Evolutionary conservation across 1,140 invertebrate genomes (phyloP), one percentile per base, ranked within the genome.

Genomic region (Polyergus mexicanus): DNA sequence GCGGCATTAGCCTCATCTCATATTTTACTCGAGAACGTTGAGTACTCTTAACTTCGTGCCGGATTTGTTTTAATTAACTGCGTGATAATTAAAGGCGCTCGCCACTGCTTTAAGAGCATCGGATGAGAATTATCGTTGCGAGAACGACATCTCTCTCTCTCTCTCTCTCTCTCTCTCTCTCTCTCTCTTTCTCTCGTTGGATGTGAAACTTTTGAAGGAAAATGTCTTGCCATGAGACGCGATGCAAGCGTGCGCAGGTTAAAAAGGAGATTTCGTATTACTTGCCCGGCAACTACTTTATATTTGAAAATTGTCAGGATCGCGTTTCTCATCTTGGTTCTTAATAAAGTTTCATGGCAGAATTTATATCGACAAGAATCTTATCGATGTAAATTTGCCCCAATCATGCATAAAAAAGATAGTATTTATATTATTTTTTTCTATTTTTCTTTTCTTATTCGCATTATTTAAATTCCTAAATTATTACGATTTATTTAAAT

Each of bases 51-150:
- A 58, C 47, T 69, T 80, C 56, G 22, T 51, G 47, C 51, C 25
- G 16, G 25, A 71, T 81, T 81, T 81, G 22, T 81, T 44, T 81
- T 81, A 81, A 71, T 58, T 71, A 58, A 71, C 35, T 56, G n/a
- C 25, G 28, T 71, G 13, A 71, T 58, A 58, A 71, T 81, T 58
- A 81, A 81, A 69, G 54, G 19, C 51, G 35, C 41, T 81, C n/a
- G 60, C 22, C 35, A 71, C 10, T 56, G 65, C 44, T 71, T 71
- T 71, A 80, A 71, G 25, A 58, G 25, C 3, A 81, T 81, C 25
- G 13, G n/a, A 22, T n/a, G n/a, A 80, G 22, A 80, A 51, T 32
- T 68, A 22, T 68, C 8, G n/a, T 78, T 51, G 60, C 13, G 13
- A 38, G 25, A 58, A 35, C 22, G 22, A 35, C 32, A 38, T 51